Evolutionary conservation across 2,888 invertebrate genomes (phyloP), one percentile per base, ranked within the genome.

Genomic region (Microchrysa polita): DNA sequence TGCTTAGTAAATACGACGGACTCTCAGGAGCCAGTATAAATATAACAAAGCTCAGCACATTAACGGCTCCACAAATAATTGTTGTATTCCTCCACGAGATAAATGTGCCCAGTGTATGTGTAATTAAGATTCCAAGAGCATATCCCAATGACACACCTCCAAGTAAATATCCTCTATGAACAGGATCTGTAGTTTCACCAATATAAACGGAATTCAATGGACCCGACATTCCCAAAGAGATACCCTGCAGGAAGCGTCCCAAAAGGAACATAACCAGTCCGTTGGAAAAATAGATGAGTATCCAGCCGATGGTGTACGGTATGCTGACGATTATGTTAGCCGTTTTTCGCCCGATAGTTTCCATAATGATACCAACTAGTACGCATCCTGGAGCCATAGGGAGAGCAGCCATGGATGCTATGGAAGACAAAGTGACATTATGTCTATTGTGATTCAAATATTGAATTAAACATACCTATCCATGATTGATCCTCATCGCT

Each of bases 311-410:
- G 1, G 88, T 82, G 53, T 87, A 87, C 0, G 90, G 88, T 0
- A 87, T 85, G 78, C 88, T 87, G 22, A 88, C 83, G 48, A 90
- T 81, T 76, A 88, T 85, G 78, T 88, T 88, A 0, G 89, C 87
- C 14, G 84, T 84, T 74, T 87, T 87, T 75, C 91, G 85, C 7
- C 91, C 91, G 60, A 87, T 86, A 75, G 85, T 87, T 78, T 90
- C 89, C 87, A 90, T 88, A 77, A 89, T 81, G 80, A 88, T 82
- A 1, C 90, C 90, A 4, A 88, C 87, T 40, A 90, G 79, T 1
- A 90, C 83, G 77, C 90, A 90, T 0, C 90, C 90, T 0, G 88
- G 85, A 0, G 88, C 88, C 90, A 91, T 90, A 0, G 90, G 88
- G 0, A 91, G 81, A 0, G 89, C 88, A 20, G 89, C 88, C 85